Conservation (phyloP, 2,888 invertebrate species). For the Coelopa pilipes region DNA sequence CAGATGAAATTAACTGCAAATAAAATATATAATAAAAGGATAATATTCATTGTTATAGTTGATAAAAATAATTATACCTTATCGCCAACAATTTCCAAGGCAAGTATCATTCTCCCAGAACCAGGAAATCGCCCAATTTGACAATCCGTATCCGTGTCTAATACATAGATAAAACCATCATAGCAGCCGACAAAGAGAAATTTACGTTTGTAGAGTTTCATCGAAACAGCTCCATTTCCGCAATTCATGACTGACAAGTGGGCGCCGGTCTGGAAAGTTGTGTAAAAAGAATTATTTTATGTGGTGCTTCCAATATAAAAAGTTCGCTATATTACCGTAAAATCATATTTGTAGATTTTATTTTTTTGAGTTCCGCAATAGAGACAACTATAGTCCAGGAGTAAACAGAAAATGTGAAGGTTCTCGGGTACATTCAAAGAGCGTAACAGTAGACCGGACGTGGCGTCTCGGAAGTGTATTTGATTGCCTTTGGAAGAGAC, state of each 20-base stretch:
- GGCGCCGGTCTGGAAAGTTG: slow-evolving; percentile 72
- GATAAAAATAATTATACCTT: slow-evolving; percentile 67
- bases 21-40: not conserved
- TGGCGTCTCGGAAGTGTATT: slow-evolving; percentile 79
- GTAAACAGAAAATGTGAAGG: slow-evolving; percentile 76
- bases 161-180: slow-evolving; percentile 81
- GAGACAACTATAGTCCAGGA: slow-evolving; percentile 76
- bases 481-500: slow-evolving; percentile 77
- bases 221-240: slow-evolving; percentile 79
- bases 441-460: slow-evolving; percentile 75
- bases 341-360: slow-evolving; percentile 79
- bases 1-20: slow-evolving; percentile 74
- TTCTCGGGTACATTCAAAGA: slow-evolving; percentile 71
- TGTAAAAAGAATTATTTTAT: slow-evolving; percentile 7
- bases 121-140: slow-evolving; percentile 75
- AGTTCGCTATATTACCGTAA: slow-evolving; percentile 69
- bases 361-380: slow-evolving; percentile 81
- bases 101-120: slow-evolving; percentile 78
- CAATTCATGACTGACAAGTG: slow-evolving; percentile 72
- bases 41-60: slow-evolving; percentile 5
- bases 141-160: slow-evolving; percentile 67
- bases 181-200: slow-evolving; percentile 79
- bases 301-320: slow-evolving; percentile 13
- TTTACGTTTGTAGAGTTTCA: slow-evolving; percentile 74
- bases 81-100: slow-evolving; percentile 74